Conservation (phyloP, 1,140 invertebrate genomes). For the Melipona quadrifasciata region DNA sequence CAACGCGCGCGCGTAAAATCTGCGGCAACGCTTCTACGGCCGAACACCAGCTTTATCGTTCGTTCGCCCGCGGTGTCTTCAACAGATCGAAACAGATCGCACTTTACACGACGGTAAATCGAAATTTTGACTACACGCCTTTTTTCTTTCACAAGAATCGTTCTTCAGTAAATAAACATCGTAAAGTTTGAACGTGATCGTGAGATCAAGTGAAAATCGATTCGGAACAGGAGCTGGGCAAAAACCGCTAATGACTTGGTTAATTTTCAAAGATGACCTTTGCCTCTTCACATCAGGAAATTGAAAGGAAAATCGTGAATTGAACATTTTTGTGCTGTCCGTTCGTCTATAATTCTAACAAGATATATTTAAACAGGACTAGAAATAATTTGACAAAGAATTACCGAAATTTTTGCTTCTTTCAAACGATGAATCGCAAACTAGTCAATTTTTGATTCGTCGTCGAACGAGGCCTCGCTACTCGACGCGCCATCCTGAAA, state of each 20-base stretch:
- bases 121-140: neutral
- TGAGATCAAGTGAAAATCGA: neutral
- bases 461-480: neutral
- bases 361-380: neutral
- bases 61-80: neutral
- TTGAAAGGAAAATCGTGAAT: too few relatives aligned
- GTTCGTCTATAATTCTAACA: too few relatives aligned
- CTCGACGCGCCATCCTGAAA: slow-evolving; percentile 32
- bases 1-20: slow-evolving; percentile 48
- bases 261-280: too few relatives aligned
- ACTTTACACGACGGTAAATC: neutral
- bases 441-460: neutral
- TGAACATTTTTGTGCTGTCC: too few relatives aligned
- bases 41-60: slow-evolving; percentile 43
- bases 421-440: neutral
- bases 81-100: neutral
- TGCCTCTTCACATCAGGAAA: too few relatives aligned
- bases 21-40: slow-evolving; percentile 16
- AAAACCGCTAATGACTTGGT: too few relatives aligned
- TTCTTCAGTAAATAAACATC: neutral
- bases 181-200: slow-evolving; percentile 5
- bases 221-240: neutral
- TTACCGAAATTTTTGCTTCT: neutral
- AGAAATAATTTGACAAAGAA: neutral
- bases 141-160: too few relatives aligned